Evolutionary conservation across 2,113 vertebrate genomes (phyloP).

Genomic region (Cinclus cinclus): DNA sequence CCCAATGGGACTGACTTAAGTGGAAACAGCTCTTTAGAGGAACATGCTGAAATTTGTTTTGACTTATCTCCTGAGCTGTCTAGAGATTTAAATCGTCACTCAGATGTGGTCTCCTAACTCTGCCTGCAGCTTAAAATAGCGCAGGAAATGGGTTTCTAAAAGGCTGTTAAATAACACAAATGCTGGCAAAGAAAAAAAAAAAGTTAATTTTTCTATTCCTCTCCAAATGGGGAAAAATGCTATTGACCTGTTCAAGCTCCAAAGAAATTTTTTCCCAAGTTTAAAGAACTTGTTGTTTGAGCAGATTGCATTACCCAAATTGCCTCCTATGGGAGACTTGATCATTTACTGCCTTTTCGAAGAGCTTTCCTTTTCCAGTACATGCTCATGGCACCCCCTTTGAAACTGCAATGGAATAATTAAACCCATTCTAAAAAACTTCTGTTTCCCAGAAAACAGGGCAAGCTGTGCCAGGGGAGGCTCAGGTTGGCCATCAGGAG

Average conservation of each 20-base stretch:
- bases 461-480: not conserved
- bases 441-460: not conserved
- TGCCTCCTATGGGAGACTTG: slow-evolving; percentile 1
- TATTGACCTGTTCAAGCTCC: slow-evolving; percentile 12
- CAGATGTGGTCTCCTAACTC: slow-evolving; percentile 26
- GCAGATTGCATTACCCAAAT: slow-evolving; percentile 11
- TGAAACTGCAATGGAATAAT: not conserved
- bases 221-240: not conserved
- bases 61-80: slow-evolving; percentile 56
- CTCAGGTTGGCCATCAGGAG: accelerated
- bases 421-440: not conserved
- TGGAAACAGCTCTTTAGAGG: slow-evolving; percentile 66
- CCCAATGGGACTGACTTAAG: slow-evolving; percentile 39
- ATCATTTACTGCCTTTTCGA: not conserved
- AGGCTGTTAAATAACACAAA: slow-evolving; percentile 52
- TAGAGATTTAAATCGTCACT: slow-evolving; percentile 55
- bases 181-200: not conserved
- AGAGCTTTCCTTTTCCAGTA: not conserved
- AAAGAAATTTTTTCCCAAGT: not conserved
- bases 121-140: slow-evolving; percentile 49
- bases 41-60: slow-evolving; percentile 68
- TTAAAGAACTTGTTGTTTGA: slow-evolving; percentile 20
- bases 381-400: not conserved
- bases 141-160: slow-evolving; percentile 38
- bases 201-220: slow-evolving; percentile 8